Evolutionary conservation across 2,797 vertebrate species (phyloP).

Genomic region (Atherinosoma microstoma): DNA sequence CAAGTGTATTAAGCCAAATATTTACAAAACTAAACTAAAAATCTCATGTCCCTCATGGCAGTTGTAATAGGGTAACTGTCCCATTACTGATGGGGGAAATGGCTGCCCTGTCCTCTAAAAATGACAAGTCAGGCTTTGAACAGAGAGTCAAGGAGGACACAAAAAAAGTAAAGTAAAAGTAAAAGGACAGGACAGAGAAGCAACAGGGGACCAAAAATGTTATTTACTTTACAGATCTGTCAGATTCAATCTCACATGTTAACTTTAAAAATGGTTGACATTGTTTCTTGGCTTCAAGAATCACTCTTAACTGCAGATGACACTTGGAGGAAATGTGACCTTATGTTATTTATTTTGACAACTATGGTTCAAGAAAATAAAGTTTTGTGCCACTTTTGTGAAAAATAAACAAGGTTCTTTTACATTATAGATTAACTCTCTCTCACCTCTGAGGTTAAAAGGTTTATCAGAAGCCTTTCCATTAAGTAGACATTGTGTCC

Average conservation of each 20-base stretch:
- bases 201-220: slow-evolving; percentile 17
- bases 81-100: slow-evolving; percentile 56
- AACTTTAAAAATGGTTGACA: slow-evolving; percentile 17
- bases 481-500: neutral
- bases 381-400: neutral
- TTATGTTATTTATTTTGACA: slow-evolving; percentile 16
- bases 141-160: slow-evolving; percentile 14
- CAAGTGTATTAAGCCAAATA: neutral
- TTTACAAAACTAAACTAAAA: neutral
- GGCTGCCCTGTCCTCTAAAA: slow-evolving; percentile 39
- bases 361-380: neutral
- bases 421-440: neutral
- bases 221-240: slow-evolving; percentile 33
- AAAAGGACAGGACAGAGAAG: slow-evolving; percentile 10
- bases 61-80: slow-evolving; percentile 44
- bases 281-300: slow-evolving; percentile 13
- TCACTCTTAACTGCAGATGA: slow-evolving; percentile 10
- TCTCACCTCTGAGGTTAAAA: neutral
- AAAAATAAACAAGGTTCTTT: neutral
- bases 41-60: neutral
- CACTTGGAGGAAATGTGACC: slow-evolving; percentile 22
- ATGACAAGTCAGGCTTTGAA: slow-evolving; percentile 42
- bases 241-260: slow-evolving; percentile 19
- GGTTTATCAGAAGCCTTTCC: neutral
- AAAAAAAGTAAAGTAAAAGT: slow-evolving; percentile 15